Percentiles rank a stretch among this genome's conserved stretches.
These are phyloP conservation scores for Busseola fusca DNA, from an alignment of 2,888 invertebrate species.

Conservation along the genomic window DNA sequence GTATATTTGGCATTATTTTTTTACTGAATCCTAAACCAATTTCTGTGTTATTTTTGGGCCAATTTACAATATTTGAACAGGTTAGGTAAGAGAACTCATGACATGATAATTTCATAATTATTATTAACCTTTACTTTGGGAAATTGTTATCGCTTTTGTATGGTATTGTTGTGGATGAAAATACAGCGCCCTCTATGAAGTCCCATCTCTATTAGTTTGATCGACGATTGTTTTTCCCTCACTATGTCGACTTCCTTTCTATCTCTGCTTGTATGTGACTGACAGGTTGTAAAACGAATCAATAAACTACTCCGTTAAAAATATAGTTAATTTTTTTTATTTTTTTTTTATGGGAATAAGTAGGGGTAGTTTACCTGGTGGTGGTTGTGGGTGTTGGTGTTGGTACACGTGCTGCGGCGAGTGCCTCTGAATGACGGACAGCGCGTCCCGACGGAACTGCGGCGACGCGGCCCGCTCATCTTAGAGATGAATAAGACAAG, in stretches of 20 bases:
- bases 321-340: too few species aligned
- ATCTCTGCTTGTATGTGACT: too few species aligned
- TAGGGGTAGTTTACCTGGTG: conserved; percentile 76
- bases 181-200: too few species aligned
- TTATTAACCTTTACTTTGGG: background rate
- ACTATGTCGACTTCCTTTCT: too few species aligned
- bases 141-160: too few species aligned
- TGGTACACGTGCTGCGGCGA: conserved; percentile 50
- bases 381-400: conserved; percentile 78
- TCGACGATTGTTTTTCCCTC: too few species aligned
- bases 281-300: too few species aligned
- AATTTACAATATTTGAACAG: background rate
- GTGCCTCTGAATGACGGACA: conserved; percentile 66
- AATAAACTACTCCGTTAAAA: too few species aligned
- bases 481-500: conserved; percentile 53
- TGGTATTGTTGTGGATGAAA: too few species aligned
- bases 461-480: conserved; percentile 72
- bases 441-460: conserved; percentile 78
- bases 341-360: too few species aligned
- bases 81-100: background rate
- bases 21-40: background rate
- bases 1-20: background rate
- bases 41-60: background rate
- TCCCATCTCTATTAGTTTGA: too few species aligned
- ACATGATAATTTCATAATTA: background rate